Evolutionary conservation across 2,797 vertebrate genomes (phyloP).

Genomic region (Anabas testudineus): DNA sequence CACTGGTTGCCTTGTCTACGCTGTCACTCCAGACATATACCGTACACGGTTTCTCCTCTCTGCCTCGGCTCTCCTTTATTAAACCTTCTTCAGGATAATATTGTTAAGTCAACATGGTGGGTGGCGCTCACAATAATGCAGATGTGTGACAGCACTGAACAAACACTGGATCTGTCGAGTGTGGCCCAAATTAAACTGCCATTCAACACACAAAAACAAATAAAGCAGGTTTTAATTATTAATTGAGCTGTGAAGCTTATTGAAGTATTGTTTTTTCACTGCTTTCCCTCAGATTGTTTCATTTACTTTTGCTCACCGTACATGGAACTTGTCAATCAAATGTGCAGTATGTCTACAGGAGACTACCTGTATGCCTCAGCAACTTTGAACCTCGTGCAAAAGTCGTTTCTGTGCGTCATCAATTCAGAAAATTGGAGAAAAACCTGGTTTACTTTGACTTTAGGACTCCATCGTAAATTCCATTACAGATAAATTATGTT

Average conservation of each 20-base stretch:
- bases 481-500: too few relatives aligned
- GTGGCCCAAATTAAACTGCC: slow-evolving; percentile 12
- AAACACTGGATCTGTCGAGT: slow-evolving; percentile 13
- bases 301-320: neutral
- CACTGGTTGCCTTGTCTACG: slow-evolving; percentile 35
- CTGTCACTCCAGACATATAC: slow-evolving; percentile 40
- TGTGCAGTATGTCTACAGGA: neutral
- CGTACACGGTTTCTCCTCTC: slow-evolving; percentile 22
- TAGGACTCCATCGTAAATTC: neutral
- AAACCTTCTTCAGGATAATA: slow-evolving; percentile 38
- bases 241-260: neutral
- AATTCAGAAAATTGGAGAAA: neutral
- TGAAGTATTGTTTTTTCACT: neutral
- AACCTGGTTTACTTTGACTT: neutral
- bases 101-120: slow-evolving; percentile 29
- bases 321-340: slow-evolving; percentile 1
- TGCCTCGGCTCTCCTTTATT: slow-evolving; percentile 38
- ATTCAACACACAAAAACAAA: neutral
- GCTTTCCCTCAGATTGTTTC: neutral
- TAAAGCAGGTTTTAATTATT: neutral
- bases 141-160: slow-evolving; percentile 7
- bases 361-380: neutral
- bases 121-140: slow-evolving; percentile 23
- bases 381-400: too few relatives aligned
- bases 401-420: neutral